A percentile compares a stretch with the other conserved stretches of the same genome.
Conservation (phyloP, 1,140 invertebrate genomes). For the Panulirus ornatus region DNA sequence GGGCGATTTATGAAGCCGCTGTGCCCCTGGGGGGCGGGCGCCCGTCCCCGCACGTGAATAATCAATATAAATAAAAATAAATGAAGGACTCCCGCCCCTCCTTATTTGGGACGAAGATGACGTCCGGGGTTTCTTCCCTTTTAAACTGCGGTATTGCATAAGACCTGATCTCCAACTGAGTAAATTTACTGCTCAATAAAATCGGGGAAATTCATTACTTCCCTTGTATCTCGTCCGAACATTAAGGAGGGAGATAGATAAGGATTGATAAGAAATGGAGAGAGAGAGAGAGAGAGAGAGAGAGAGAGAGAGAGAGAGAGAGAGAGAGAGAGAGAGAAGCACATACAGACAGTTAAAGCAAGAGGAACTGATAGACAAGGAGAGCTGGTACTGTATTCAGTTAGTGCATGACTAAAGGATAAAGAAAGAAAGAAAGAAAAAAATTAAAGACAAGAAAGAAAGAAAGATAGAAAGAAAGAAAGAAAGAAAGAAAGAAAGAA, state of each 20-base stretch:
- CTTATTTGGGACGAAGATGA: too few relatives aligned
- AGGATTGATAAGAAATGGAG: not conserved
- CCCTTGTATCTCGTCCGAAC: too few relatives aligned
- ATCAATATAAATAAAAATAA: slow-evolving; percentile 8
- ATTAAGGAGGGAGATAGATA: too few relatives aligned
- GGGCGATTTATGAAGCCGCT: slow-evolving; percentile 18
- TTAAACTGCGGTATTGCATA: too few relatives aligned
- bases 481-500: not conserved
- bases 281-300: not conserved
- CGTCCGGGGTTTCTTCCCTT: too few relatives aligned
- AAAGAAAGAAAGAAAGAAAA: not conserved
- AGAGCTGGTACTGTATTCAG: too few relatives aligned
- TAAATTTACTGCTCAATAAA: too few relatives aligned
- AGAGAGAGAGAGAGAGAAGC: not conserved
- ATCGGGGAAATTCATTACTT: too few relatives aligned
- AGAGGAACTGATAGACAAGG: not conserved
- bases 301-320: not conserved
- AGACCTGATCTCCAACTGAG: too few relatives aligned
- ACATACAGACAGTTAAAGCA: not conserved
- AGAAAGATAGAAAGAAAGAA: not conserved
- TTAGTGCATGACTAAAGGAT: too few relatives aligned
- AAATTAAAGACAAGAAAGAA: not conserved
- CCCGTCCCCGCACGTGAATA: not conserved
- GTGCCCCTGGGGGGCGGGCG: too few relatives aligned
- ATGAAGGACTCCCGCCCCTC: not conserved